Percentiles rank a stretch among this genome's conserved stretches.
Evolutionary conservation across 2,888 invertebrate genomes (phyloP).

Genomic region (Noctua janthina): DNA sequence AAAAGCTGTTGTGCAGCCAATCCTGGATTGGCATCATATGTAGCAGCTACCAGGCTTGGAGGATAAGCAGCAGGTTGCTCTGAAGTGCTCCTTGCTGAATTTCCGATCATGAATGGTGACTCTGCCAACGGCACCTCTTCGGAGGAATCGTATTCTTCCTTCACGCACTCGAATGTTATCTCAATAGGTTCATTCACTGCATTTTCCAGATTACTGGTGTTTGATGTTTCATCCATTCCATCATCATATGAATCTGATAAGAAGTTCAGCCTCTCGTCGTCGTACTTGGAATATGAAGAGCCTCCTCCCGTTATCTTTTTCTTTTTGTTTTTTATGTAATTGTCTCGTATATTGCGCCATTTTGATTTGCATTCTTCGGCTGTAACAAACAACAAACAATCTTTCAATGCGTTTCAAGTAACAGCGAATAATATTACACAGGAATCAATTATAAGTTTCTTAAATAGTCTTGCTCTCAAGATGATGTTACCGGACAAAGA

Average conservation of each 20-base stretch:
- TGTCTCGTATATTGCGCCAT: slow-evolving; percentile 59
- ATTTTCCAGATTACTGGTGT: slow-evolving; percentile 5
- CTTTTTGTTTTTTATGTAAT: slow-evolving; percentile 53
- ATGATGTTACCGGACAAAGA: background rate
- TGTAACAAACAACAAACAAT: slow-evolving; percentile 50
- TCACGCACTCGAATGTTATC: slow-evolving; percentile 22
- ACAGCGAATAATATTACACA: background rate
- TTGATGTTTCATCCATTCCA: slow-evolving; percentile 17
- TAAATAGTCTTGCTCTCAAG: background rate
- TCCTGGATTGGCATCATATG: slow-evolving; percentile 24
- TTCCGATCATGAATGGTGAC: slow-evolving; percentile 18
- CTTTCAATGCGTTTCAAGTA: slow-evolving; percentile 7
- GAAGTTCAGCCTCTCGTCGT: slow-evolving; percentile 50
- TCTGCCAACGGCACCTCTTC: slow-evolving; percentile 45
- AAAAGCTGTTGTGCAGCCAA: background rate
- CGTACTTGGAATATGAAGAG: slow-evolving; percentile 43
- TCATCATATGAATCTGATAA: slow-evolving; percentile 41
- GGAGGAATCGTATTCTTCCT: slow-evolving; percentile 46
- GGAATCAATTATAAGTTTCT: background rate
- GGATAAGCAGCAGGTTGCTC: slow-evolving; percentile 14
- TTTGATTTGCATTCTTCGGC: slow-evolving; percentile 59
- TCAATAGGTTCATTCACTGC: slow-evolving; percentile 24
- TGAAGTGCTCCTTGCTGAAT: background rate
- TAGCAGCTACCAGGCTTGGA: slow-evolving; percentile 3
- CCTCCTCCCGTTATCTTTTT: slow-evolving; percentile 41